Evolutionary conservation across 2,888 invertebrate species (phyloP).

Genomic region (Drosophila formosana): DNA sequence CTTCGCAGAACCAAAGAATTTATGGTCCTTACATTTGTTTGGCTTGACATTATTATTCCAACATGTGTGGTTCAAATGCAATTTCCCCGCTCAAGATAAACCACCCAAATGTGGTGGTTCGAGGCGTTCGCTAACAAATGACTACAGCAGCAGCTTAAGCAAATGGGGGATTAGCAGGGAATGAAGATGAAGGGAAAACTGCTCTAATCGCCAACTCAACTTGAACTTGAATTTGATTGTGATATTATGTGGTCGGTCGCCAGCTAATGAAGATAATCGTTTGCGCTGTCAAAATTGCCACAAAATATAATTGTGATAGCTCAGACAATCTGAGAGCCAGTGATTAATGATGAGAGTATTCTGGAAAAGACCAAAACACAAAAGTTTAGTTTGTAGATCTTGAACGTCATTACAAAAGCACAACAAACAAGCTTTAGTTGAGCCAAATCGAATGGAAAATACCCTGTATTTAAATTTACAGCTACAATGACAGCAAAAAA

Average conservation of each 20-base stretch:
- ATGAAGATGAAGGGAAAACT: neutral
- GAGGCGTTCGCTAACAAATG: conserved; percentile 57
- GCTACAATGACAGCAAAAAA: too few relatives aligned
- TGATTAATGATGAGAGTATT: conserved; percentile 76
- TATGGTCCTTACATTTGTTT: conserved; percentile 69
- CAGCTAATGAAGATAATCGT: conserved; percentile 74
- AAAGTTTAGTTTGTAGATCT: conserved; percentile 30
- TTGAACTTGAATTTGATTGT: conserved; percentile 69
- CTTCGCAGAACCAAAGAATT: conserved; percentile 49
- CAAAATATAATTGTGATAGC: conserved; percentile 71
- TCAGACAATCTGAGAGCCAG: conserved; percentile 46
- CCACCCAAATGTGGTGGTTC: conserved; percentile 31
- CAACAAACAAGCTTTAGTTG: neutral
- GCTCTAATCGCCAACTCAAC: conserved; percentile 33
- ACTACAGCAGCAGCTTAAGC: conserved; percentile 15
- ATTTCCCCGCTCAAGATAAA: conserved; percentile 28
- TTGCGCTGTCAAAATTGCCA: conserved; percentile 74
- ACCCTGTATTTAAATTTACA: neutral
- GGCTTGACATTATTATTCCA: conserved; percentile 75
- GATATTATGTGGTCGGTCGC: conserved; percentile 22
- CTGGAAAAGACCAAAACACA: conserved; percentile 53
- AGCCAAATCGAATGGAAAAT: conserved; percentile 2
- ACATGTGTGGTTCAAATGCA: conserved; percentile 67
- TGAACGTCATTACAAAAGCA: conserved; percentile 18
- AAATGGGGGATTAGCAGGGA: conserved; percentile 16